phyloP scores from a whole-genome alignment of 2,888 invertebrate species.

The Clunio marinus region DNA sequence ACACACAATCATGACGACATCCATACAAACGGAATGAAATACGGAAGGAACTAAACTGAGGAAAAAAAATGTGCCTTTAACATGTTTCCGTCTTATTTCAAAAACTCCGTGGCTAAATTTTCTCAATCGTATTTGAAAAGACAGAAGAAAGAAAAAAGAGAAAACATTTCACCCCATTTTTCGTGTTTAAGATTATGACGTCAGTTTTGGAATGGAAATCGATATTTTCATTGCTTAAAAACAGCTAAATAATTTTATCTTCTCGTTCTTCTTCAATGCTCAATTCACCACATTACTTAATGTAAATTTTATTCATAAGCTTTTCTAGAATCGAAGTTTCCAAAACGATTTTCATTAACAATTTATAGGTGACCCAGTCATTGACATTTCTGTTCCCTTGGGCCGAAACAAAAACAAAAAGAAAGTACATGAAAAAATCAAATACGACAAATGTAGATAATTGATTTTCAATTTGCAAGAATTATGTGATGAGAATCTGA shows the following conservation, averaged over 20 bases:
- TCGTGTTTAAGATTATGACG: constrained; percentile 26
- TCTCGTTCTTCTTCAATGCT: background rate
- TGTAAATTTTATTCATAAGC: background rate
- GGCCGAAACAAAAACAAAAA: background rate
- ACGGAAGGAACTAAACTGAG: constrained; percentile 16
- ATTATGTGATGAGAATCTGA: constrained; percentile 15
- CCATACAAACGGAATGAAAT: background rate
- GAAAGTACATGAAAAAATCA: background rate
- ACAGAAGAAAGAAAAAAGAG: too few species aligned
- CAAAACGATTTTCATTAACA: background rate
- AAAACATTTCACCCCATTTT: constrained; percentile 14
- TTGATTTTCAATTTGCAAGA: constrained; percentile 30
- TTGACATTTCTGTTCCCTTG: background rate
- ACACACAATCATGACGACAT: too few species aligned
- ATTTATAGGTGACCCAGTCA: constrained; percentile 34
- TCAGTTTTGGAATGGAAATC: constrained; percentile 28
- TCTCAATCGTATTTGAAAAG: background rate
- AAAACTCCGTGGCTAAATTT: too few species aligned
- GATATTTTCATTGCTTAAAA: constrained; percentile 19
- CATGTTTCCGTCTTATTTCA: background rate
- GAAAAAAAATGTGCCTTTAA: constrained; percentile 22
- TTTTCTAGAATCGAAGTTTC: background rate
- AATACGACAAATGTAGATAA: background rate
- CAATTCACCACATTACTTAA: background rate
- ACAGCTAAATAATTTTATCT: too few species aligned